These are phyloP conservation scores for Sitta carolinensis DNA, from an alignment of 2,797 vertebrate species.

Conservation along the genomic window DNA sequence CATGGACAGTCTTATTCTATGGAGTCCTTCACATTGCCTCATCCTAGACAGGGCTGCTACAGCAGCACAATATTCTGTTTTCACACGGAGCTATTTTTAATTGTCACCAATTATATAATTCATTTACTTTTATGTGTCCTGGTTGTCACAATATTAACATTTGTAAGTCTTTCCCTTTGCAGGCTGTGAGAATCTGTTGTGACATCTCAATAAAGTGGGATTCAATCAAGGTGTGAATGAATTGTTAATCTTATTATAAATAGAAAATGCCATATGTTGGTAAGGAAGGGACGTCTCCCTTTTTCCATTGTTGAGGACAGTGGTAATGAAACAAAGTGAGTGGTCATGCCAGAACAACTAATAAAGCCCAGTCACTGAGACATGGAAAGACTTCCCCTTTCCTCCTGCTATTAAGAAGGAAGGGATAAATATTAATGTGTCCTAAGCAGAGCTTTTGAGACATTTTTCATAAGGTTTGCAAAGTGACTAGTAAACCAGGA, in stretches of 20 bases:
- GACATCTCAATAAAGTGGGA: conserved; percentile 80
- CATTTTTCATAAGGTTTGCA: background rate
- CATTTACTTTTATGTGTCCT: conserved; percentile 77
- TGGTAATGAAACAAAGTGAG: conserved; percentile 62
- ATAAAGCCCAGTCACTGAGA: background rate
- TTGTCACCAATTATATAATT: conserved; percentile 80
- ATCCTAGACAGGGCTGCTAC: conserved; percentile 3
- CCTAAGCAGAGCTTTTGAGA: background rate
- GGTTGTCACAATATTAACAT: conserved; percentile 79
- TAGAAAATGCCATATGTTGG: conserved; percentile 77
- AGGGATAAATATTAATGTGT: background rate
- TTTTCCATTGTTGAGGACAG: conserved; percentile 59
- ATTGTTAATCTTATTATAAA: conserved; percentile 80
- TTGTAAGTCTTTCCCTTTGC: conserved; percentile 75
- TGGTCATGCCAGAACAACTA: conserved; percentile 31
- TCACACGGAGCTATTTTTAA: conserved; percentile 75
- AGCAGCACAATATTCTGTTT: conserved; percentile 54
- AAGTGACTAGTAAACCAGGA: background rate
- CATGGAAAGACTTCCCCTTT: background rate
- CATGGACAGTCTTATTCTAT: background rate
- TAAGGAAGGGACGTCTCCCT: conserved; percentile 56
- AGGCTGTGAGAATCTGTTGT: conserved; percentile 74
- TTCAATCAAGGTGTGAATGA: conserved; percentile 80
- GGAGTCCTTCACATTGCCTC: background rate
- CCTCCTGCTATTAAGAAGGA: background rate